Conservation (phyloP, 1,140 invertebrate genomes). For the Temnothorax curvispinosus region DNA sequence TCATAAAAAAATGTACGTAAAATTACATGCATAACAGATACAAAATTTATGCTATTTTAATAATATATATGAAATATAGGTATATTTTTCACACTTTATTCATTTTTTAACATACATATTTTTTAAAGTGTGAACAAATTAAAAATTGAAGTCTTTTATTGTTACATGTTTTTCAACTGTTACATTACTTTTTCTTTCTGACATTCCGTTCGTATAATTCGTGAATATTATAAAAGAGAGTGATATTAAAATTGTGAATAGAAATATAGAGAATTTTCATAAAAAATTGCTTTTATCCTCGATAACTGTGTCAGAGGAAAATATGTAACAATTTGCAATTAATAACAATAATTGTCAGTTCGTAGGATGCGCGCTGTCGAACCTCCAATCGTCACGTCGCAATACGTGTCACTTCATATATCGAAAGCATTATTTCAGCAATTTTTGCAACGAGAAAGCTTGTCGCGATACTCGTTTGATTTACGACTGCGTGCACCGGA, state of each 20-base stretch:
- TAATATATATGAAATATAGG: background rate
- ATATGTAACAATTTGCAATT: slow-evolving; percentile 34
- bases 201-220: background rate
- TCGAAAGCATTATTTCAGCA: slow-evolving; percentile 56
- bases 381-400: slow-evolving; percentile 48
- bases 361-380: slow-evolving; percentile 40
- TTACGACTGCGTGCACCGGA: slow-evolving; percentile 50
- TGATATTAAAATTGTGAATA: background rate
- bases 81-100: background rate
- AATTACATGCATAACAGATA: background rate
- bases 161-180: background rate
- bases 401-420: slow-evolving; percentile 52
- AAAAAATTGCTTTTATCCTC: slow-evolving; percentile 4
- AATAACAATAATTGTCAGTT: slow-evolving; percentile 55
- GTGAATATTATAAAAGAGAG: background rate
- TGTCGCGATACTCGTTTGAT: slow-evolving; percentile 58
- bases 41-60: background rate
- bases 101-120: background rate
- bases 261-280: background rate
- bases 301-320: background rate
- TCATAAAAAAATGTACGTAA: too few relatives aligned
- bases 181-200: background rate
- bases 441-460: slow-evolving; percentile 59
- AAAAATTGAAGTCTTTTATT: background rate
- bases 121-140: background rate